These are phyloP conservation scores for Falcunculus frontatus DNA, from an alignment of 2,113 vertebrate species.

Conservation along the genomic window DNA sequence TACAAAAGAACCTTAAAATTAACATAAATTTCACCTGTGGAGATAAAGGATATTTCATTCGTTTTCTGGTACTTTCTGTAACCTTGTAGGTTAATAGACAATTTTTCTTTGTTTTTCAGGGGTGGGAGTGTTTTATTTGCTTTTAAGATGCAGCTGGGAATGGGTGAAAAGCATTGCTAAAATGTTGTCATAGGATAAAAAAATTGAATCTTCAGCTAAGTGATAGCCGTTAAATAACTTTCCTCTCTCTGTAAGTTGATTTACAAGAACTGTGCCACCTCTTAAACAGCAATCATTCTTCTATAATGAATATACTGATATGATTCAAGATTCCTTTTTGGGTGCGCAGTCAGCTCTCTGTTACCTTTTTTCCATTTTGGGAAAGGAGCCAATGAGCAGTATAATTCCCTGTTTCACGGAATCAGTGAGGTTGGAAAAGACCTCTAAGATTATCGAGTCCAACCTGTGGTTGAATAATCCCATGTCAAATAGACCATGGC, in stretches of 20 bases:
- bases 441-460: not conserved
- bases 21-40: not conserved
- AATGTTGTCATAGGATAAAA: not conserved
- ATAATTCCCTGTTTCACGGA: not conserved
- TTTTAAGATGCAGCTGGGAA: not conserved
- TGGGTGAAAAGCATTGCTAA: not conserved
- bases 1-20: not conserved
- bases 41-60: not conserved
- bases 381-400: not conserved
- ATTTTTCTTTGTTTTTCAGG: not conserved
- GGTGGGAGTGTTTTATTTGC: not conserved
- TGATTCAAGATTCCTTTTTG: not conserved
- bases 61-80: not conserved
- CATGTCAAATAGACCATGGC: not conserved
- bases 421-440: not conserved
- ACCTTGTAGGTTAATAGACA: not conserved
- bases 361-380: not conserved
- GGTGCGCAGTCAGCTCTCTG: not conserved
- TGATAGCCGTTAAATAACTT: not conserved
- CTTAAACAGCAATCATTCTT: not conserved
- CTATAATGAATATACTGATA: not conserved
- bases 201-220: not conserved
- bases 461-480: not conserved
- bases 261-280: not conserved
- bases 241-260: not conserved